Conservation (phyloP, 2,888 invertebrate genomes). For the Heliconius ismenius region DNA sequence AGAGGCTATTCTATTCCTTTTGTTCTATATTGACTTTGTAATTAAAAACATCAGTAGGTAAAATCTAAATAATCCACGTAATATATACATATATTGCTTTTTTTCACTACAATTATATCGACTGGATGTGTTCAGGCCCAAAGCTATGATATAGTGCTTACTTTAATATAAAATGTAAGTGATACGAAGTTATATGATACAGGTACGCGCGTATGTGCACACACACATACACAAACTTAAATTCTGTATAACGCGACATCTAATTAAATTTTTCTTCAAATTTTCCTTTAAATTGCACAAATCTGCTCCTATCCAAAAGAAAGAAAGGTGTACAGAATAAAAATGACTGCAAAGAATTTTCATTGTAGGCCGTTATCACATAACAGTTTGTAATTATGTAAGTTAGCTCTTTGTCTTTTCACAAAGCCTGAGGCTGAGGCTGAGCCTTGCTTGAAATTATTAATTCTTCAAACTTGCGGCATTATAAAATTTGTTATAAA, state of each 20-base stretch:
- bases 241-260: no score
- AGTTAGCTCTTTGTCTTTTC: constrained; percentile 10
- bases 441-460: background rate
- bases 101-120: no score
- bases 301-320: background rate
- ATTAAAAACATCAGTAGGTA: background rate
- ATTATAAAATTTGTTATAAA: constrained; percentile 9
- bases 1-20: background rate
- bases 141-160: no score
- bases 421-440: background rate
- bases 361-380: background rate
- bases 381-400: background rate
- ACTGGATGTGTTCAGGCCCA: no score
- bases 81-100: no score
- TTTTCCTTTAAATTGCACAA: no score
- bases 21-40: constrained; percentile 1
- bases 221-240: background rate
- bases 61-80: background rate
- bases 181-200: background rate
- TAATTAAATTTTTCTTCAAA: background rate
- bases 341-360: background rate
- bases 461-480: constrained; percentile 8
- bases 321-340: background rate
- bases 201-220: background rate
- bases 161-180: no score